Percentiles rank a stretch among this genome's conserved stretches.
Conservation (phyloP, 2,888 invertebrate genomes). For the Chloroclysta siterata region DNA sequence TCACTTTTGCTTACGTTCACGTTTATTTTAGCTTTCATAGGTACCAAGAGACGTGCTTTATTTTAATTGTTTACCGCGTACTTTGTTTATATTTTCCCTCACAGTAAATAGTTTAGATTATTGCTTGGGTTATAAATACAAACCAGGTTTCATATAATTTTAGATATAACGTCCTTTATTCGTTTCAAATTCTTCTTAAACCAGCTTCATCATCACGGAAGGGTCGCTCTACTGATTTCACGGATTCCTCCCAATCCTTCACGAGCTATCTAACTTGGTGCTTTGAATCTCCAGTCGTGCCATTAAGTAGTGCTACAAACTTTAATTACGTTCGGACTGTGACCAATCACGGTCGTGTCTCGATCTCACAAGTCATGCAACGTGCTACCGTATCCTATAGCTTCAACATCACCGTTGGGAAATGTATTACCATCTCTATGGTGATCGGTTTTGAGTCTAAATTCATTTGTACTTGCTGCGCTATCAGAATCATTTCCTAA, state of each 20-base stretch:
- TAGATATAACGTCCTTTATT: background rate
- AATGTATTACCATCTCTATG: conserved; percentile 53
- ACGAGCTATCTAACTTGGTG: conserved; percentile 80
- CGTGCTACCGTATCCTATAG: conserved; percentile 81
- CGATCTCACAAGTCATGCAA: conserved; percentile 82
- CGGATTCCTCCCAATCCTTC: conserved; percentile 80
- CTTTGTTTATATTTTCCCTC: background rate
- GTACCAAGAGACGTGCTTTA: background rate
- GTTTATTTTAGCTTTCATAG: background rate
- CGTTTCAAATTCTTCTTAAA: conserved; percentile 30
- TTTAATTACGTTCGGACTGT: conserved; percentile 84
- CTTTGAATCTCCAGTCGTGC: conserved; percentile 80
- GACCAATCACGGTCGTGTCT: conserved; percentile 84
- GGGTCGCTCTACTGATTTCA: conserved; percentile 50
- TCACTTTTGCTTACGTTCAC: conserved; percentile 15
- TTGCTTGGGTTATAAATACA: background rate
- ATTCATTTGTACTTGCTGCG: conserved; percentile 51
- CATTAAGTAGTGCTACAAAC: conserved; percentile 83
- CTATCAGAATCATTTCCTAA: conserved; percentile 63
- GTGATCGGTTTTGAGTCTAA: conserved; percentile 53
- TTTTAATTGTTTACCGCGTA: no score
- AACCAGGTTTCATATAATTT: background rate
- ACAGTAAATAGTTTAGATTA: background rate
- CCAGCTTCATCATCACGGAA: conserved; percentile 43
- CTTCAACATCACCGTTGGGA: conserved; percentile 47